Conservation (phyloP, 1,140 invertebrate genomes). For the Brachionus plicatilis region DNA sequence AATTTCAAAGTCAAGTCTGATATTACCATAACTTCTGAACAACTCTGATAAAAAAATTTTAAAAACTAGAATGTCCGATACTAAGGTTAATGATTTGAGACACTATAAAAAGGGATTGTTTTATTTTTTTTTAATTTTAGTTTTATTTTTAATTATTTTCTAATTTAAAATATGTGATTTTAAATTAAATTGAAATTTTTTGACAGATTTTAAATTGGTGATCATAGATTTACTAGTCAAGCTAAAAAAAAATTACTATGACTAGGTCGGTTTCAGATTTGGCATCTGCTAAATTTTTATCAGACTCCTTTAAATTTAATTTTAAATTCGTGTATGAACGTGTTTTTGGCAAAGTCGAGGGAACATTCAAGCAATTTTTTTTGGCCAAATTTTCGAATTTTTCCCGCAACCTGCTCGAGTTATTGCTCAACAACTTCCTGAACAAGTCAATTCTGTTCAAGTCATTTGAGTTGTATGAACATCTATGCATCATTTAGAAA, state of each 20-base stretch:
- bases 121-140: not conserved
- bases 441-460: not conserved
- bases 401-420: not conserved
- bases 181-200: no score
- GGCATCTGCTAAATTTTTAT: not conserved
- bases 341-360: not conserved
- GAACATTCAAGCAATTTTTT: not conserved
- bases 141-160: no score
- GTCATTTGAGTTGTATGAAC: not conserved
- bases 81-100: no score
- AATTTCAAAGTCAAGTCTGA: no score
- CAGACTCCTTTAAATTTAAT: not conserved
- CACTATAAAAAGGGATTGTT: no score
- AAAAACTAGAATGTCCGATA: no score
- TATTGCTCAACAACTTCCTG: not conserved
- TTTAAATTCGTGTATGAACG: not conserved
- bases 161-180: not conserved
- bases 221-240: no score
- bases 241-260: not conserved
- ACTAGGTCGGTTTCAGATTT: not conserved
- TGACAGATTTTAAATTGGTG: no score
- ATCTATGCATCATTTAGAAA: not conserved
- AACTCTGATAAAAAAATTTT: no score
- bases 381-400: conserved; percentile 17
- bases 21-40: no score